Percentiles rank a stretch among this genome's conserved stretches.
Conservation (phyloP, 2,797 vertebrate genomes). For the Myoxocephalus aenaeus region DNA sequence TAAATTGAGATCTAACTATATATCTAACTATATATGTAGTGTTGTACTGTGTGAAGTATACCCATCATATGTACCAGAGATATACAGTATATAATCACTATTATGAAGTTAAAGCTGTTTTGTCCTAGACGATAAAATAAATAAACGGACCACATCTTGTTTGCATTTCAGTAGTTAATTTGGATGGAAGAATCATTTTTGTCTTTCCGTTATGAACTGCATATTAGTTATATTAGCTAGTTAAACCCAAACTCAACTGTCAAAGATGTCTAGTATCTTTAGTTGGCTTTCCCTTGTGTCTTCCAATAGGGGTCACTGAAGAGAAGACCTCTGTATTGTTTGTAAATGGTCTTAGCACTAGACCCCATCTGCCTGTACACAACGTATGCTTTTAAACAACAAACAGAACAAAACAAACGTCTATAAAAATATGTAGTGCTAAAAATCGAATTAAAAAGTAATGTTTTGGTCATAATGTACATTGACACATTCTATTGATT, state of each 20-base stretch:
- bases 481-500: background rate
- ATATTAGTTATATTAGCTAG: background rate
- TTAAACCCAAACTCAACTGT: background rate
- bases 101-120: background rate
- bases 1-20: no score
- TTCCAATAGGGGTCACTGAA: slow-evolving; percentile 68
- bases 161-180: background rate
- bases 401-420: background rate
- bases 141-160: background rate
- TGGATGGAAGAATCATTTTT: background rate
- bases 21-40: background rate
- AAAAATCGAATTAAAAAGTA: background rate
- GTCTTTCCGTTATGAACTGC: background rate
- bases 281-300: slow-evolving; percentile 27
- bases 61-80: background rate
- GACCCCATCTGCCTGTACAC: slow-evolving; percentile 32
- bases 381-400: slow-evolving; percentile 25
- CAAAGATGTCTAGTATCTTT: background rate
- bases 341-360: slow-evolving; percentile 24
- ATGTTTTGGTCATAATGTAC: background rate
- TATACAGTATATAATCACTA: background rate
- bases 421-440: background rate
- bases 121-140: background rate
- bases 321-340: slow-evolving; percentile 6
- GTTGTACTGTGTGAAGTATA: background rate